Base-by-base conservation (phyloP, 2,888 invertebrate species). In the Pseudoips prasinana region DNA sequence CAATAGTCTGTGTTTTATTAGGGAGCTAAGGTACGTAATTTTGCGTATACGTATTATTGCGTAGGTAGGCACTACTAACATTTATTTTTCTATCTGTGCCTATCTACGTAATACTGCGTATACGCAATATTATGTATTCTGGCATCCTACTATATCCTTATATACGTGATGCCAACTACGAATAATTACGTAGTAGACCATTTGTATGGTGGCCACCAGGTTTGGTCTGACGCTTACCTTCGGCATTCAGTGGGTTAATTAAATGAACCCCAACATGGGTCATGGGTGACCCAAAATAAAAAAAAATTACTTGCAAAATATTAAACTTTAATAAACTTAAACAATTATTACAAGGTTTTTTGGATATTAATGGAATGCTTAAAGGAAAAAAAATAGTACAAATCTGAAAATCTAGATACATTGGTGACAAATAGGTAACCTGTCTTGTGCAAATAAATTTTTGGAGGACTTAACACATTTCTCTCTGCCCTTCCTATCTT, bases 121-220 rank as follows among this genome's bases (percentile, higher is more conserved):
- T 8, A 8, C 8, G n/a, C 8, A n/a, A n/a, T 22, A 22, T 22
- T 8, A 22, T 7, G 22, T 22, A 22, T 22, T 2, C 6, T 8
- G 22, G 22, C 22, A 22, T 22, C 22, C 22, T 22, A 22, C n/a
- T 22, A 22, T 22, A 22, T 22, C 14, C 14, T 14, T 20, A 11
- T 22, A 29, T 29, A 10, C 22, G 22, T 29, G 29, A 29, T 29
- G 29, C 10, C 29, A 22, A 29, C 29, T 29, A 29, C 22, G 29
- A 7, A 29, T 10, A 1, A 20, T 29, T 29, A 29, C 29, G 29
- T 29, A 29, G 29, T 29, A 10, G 29, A 20, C 29, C 29, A 29
- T 29, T 29, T 26, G 29, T 29, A 29, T 29, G 29, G 29, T 29
- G 29, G 29, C 20, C 29, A 29, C 29, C 20, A 22, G 10, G 10